phyloP scores from a whole-genome alignment of 1,140 invertebrate species.

The Sarcophaga bullata region DNA sequence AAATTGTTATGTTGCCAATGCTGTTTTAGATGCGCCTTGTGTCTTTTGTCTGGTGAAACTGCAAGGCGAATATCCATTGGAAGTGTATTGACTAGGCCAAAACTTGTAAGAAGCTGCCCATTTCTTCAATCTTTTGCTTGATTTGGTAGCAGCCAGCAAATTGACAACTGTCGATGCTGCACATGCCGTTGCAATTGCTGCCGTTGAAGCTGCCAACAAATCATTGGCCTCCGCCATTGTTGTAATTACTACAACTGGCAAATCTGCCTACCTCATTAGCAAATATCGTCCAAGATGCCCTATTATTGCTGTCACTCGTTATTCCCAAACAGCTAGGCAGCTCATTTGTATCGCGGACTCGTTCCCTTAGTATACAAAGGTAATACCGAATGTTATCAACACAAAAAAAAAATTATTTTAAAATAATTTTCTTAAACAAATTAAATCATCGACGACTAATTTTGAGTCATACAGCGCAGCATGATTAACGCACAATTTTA shows the following conservation, averaged over 20 bases:
- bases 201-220: constrained; percentile 94
- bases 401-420: too few relatives aligned
- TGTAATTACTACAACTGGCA: constrained; percentile 94
- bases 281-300: constrained; percentile 97
- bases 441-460: too few relatives aligned
- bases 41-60: constrained; percentile 98
- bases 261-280: constrained; percentile 90
- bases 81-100: constrained; percentile 93
- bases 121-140: constrained; percentile 91
- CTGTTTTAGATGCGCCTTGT: constrained; percentile 94
- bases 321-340: constrained; percentile 89
- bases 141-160: constrained; percentile 75
- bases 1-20: constrained; percentile 97
- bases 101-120: constrained; percentile 96
- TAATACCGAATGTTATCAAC: constrained; percentile 66
- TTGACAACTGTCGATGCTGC: constrained; percentile 85
- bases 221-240: constrained; percentile 93
- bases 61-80: constrained; percentile 96
- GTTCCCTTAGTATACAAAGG: constrained; percentile 91
- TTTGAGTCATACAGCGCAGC: too few relatives aligned
- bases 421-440: too few relatives aligned
- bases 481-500: too few relatives aligned
- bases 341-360: constrained; percentile 93
- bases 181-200: constrained; percentile 94
- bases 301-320: constrained; percentile 94